Evolutionary conservation across 2,888 invertebrate species (phyloP).

Genomic region (Entomobrya proxima): DNA sequence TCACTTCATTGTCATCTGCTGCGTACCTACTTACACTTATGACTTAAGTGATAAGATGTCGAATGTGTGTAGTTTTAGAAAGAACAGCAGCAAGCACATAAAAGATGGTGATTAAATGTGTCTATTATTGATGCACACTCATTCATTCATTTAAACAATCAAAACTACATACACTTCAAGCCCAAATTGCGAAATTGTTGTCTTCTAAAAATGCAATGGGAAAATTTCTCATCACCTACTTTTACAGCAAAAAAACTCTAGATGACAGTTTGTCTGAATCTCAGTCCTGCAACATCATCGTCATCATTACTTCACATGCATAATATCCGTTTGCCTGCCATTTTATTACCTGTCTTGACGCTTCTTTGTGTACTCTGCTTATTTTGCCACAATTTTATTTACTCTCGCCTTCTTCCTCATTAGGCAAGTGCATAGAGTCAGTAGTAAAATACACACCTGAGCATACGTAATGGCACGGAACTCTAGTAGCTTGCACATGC

Average conservation of each 20-base stretch:
- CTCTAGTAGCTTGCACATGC: background rate
- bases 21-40: background rate
- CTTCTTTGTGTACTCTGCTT: background rate
- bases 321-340: slow-evolving; percentile 8
- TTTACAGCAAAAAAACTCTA: background rate
- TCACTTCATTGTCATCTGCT: background rate
- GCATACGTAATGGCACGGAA: slow-evolving; percentile 16
- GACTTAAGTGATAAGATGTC: background rate
- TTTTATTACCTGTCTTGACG: background rate
- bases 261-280: slow-evolving; percentile 23
- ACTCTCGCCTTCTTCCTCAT: slow-evolving; percentile 50
- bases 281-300: slow-evolving; percentile 4
- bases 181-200: slow-evolving; percentile 50
- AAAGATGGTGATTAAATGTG: background rate
- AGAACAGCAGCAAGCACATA: background rate
- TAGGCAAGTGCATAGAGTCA: slow-evolving; percentile 9
- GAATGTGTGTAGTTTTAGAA: background rate
- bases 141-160: slow-evolving; percentile 2
- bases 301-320: slow-evolving; percentile 15
- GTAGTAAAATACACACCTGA: slow-evolving; percentile 6
- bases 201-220: slow-evolving; percentile 51
- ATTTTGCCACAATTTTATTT: background rate
- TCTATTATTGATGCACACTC: background rate
- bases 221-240: slow-evolving; percentile 57
- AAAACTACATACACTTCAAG: slow-evolving; percentile 7